phyloP scores from a whole-genome alignment of 2,797 vertebrate genomes.

The Leucoraja ocellata region DNA sequence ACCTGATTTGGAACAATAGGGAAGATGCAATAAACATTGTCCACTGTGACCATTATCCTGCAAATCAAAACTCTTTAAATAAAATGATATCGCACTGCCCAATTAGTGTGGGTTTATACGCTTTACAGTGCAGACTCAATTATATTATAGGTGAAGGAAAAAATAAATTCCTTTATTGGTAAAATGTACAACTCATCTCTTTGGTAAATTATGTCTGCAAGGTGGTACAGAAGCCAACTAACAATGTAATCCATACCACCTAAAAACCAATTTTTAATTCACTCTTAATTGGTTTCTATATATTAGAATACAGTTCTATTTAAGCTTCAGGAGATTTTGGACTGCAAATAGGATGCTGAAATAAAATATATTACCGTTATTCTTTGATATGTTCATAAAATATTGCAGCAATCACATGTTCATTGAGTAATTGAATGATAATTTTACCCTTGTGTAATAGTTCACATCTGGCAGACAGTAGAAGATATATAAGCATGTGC shows the following conservation, averaged over 20 bases:
- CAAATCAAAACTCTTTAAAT: no score
- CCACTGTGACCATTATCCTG: no score
- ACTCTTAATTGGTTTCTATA: not conserved
- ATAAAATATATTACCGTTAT: slow-evolving; percentile 1
- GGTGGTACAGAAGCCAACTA: not conserved
- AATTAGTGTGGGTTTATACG: no score
- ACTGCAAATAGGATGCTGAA: not conserved
- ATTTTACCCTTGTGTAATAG: not conserved
- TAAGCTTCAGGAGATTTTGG: not conserved
- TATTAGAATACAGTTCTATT: not conserved
- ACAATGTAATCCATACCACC: not conserved
- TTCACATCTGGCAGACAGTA: slow-evolving; percentile 6
- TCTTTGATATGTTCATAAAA: slow-evolving; percentile 7
- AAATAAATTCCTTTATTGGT: not conserved
- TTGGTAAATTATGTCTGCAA: not conserved
- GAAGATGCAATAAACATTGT: no score
- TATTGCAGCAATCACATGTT: not conserved
- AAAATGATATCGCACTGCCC: no score
- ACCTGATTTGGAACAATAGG: no score
- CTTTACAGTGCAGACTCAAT: no score
- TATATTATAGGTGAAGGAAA: not conserved
- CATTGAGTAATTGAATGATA: not conserved
- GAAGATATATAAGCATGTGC: not conserved
- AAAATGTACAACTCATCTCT: not conserved
- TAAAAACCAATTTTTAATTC: not conserved